Conservation (phyloP, 2,113 vertebrate genomes). For the Aspidoscelis tigris region DNA sequence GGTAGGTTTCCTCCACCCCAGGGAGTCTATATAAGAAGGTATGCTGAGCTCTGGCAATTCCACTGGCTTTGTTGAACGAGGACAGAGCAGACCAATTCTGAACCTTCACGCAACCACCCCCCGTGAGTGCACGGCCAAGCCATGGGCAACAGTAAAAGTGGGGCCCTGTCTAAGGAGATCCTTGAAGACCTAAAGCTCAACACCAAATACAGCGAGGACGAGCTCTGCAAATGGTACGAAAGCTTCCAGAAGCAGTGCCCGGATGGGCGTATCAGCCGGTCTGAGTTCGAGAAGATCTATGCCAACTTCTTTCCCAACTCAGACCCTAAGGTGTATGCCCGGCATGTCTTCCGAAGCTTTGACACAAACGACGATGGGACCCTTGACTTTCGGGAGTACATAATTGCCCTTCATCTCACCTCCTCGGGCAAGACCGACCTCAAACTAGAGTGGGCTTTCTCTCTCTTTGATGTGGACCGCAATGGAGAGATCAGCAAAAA, state of each 20-base stretch:
- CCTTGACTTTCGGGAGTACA: conserved; percentile 93
- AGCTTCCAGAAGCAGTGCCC: conserved; percentile 91
- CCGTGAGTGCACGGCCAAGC: conserved; percentile 1
- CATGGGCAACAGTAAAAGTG: conserved; percentile 91
- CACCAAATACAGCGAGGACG: conserved; percentile 86
- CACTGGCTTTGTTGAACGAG: background rate
- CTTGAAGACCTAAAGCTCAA: conserved; percentile 88
- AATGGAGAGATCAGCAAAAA: conserved; percentile 91
- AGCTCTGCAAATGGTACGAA: conserved; percentile 89
- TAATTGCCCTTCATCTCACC: conserved; percentile 93
- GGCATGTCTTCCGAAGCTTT: conserved; percentile 94
- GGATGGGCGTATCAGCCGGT: conserved; percentile 81
- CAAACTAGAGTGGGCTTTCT: conserved; percentile 95
- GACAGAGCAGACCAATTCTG: conserved; percentile 17
- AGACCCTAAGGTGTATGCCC: conserved; percentile 87
- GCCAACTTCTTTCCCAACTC: conserved; percentile 90
- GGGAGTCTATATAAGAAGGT: conserved; percentile 38
- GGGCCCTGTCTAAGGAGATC: conserved; percentile 89
- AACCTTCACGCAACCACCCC: background rate
- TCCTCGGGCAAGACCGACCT: conserved; percentile 83
- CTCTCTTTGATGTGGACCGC: conserved; percentile 91
- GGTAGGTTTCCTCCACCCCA: background rate
- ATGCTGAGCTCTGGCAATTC: background rate
- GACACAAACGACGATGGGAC: conserved; percentile 93
- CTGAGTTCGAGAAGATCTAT: conserved; percentile 92